phyloP scores from a whole-genome alignment of 2,888 invertebrate genomes.

The Nezara viridula region DNA sequence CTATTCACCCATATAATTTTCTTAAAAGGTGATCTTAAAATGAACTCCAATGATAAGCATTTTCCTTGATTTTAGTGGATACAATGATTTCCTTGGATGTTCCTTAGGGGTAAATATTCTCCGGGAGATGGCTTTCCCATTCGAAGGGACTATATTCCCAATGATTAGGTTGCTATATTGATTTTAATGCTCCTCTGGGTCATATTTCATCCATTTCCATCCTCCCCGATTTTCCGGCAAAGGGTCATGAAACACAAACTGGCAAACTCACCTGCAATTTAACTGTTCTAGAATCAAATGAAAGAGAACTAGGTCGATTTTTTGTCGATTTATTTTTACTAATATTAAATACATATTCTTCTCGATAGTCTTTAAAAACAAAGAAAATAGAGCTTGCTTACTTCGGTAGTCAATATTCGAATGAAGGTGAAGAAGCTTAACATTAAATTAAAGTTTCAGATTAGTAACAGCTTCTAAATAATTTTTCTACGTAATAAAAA shows the following conservation, averaged over 20 bases:
- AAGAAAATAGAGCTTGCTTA: too few species aligned
- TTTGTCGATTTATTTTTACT: too few species aligned
- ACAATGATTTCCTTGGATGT: background rate
- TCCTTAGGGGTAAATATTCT: background rate
- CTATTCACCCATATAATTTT: background rate
- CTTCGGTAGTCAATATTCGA: too few species aligned
- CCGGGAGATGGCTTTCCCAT: background rate
- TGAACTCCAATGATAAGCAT: background rate
- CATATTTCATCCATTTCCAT: conserved; percentile 1
- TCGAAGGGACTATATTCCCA: conserved; percentile 56
- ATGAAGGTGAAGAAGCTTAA: too few species aligned
- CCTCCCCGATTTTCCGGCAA: background rate
- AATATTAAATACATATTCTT: too few species aligned
- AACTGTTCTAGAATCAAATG: background rate
- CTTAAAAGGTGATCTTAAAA: background rate
- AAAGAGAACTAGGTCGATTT: background rate
- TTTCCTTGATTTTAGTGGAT: background rate
- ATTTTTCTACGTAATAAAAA: too few species aligned
- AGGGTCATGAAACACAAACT: background rate
- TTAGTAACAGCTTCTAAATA: too few species aligned
- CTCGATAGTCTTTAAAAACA: too few species aligned
- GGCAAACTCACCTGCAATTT: background rate
- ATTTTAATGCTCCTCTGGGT: conserved; percentile 14
- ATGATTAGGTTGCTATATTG: conserved; percentile 3
- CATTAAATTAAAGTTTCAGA: too few species aligned